Base-by-base conservation (phyloP, 2,888 invertebrate genomes). In the Piscicola geometra region DNA sequence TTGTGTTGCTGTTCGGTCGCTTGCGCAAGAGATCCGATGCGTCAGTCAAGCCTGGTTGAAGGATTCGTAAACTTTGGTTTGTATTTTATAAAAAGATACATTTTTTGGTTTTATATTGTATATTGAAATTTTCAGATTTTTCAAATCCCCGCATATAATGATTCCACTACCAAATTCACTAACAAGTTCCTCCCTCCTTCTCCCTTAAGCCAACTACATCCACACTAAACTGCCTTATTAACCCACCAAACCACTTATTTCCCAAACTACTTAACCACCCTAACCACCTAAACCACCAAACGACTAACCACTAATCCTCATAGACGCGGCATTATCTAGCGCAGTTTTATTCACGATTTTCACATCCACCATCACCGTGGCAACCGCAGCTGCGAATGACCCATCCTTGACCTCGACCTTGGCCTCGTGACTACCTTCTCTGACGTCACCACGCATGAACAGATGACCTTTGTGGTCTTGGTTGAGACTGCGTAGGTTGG, bases 281-380 rank as follows among this genome's bases (percentile, higher is more conserved):
- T 64, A 3, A 64, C 30, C 30, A 30, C 67, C 36, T 15, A 9
- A n/a, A 15, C 5, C 68, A n/a, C 28, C 52, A 1, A 41, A 50
- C 28, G 2, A 35, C 67, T 15, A 25, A 86, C 86, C 86, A 79
- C 80, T 79, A 83, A 98, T 90, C 81, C 97, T 88, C 75, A 98
- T 90, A 0, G 96, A 96, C 0, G 96, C 97, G 0, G 96, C 94
- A 86, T 95, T 97, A 67, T 93, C 88, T 25, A 98, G 93, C 25
- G 96, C 96, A 81, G 96, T 94, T 82, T 96, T 93, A 0, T 94
- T 92, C 82, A 99, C 94, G 85, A 93, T 93, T 83, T 93, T 91
- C 0, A 99, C 93, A 12, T 91, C 92, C 0, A 98, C 94, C 0
- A 93, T 93, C 0, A 99, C 95, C 85, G 95, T 95, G 21, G 95